phyloP scores from a whole-genome alignment of 2,797 vertebrate species.

The Bradypodion pumilum region DNA sequence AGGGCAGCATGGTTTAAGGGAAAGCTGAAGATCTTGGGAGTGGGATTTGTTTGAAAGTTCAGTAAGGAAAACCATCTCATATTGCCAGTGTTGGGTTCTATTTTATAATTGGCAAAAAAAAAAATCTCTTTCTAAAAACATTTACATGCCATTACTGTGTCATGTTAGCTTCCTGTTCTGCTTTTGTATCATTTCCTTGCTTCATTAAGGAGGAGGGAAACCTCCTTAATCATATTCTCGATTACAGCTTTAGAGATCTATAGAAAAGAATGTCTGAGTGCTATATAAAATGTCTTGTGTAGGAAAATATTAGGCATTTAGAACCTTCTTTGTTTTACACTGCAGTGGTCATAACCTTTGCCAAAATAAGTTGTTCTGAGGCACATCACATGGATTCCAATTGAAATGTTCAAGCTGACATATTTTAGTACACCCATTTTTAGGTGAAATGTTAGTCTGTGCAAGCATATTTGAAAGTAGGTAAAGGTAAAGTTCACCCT shows the following conservation, averaged over 20 bases:
- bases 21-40: not conserved
- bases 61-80: not conserved
- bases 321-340: not conserved
- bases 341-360: not conserved
- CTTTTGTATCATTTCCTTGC: not conserved
- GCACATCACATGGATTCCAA: not conserved
- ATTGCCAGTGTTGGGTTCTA: not conserved
- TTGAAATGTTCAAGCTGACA: not conserved
- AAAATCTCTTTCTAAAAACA: not conserved
- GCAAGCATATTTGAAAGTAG: too few relatives aligned
- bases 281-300: not conserved
- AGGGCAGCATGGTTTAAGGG: slow-evolving; percentile 73
- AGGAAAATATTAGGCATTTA: not conserved
- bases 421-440: too few relatives aligned
- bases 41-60: not conserved
- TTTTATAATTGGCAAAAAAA: slow-evolving; percentile 1
- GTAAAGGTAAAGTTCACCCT: too few relatives aligned
- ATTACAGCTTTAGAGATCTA: not conserved
- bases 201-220: not conserved
- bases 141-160: not conserved
- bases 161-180: not conserved
- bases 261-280: not conserved
- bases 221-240: not conserved
- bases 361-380: not conserved
- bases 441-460: not conserved